Evolutionary conservation across 2,797 vertebrate genomes (phyloP).

Genomic region (Pseudocheirus occidentalis): DNA sequence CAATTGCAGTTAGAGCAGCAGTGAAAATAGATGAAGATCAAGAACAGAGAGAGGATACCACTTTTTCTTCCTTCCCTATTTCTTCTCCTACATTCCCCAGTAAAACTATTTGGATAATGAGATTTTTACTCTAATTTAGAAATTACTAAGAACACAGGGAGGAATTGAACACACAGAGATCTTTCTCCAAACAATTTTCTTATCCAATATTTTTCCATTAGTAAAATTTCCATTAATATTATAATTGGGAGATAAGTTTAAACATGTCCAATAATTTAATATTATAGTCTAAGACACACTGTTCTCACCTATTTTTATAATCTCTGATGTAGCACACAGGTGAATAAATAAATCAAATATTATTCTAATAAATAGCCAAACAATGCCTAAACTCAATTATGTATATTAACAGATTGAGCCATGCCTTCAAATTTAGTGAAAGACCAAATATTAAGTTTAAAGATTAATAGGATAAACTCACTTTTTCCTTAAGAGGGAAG

Average conservation of each 20-base stretch:
- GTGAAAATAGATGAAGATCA: not conserved
- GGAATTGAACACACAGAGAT: conserved; percentile 9
- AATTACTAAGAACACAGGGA: conserved; percentile 22
- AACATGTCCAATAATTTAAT: not conserved
- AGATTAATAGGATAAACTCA: conserved; percentile 4
- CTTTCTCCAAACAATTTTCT: not conserved
- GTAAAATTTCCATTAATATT: conserved; percentile 11
- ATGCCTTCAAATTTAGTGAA: not conserved
- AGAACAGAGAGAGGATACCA: not conserved
- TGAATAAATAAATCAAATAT: conserved; percentile 60
- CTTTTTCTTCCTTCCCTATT: not conserved
- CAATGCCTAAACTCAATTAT: not conserved
- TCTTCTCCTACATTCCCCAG: not conserved
- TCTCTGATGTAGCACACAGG: not conserved
- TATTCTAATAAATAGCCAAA: conserved; percentile 41
- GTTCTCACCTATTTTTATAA: conserved; percentile 48
- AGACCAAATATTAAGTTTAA: conserved; percentile 33
- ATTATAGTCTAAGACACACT: not conserved
- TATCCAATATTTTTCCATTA: conserved; percentile 9
- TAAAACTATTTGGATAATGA: not conserved
- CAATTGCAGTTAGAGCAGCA: not conserved
- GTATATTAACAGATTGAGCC: conserved; percentile 37
- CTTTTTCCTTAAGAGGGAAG: conserved; percentile 28
- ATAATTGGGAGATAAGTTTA: conserved; percentile 19
- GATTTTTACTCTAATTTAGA: conserved; percentile 16